A percentile compares a stretch with the other conserved stretches of the same genome.
Evolutionary conservation across 2,797 vertebrate species (phyloP).

Genomic region (Xyrichtys novacula): DNA sequence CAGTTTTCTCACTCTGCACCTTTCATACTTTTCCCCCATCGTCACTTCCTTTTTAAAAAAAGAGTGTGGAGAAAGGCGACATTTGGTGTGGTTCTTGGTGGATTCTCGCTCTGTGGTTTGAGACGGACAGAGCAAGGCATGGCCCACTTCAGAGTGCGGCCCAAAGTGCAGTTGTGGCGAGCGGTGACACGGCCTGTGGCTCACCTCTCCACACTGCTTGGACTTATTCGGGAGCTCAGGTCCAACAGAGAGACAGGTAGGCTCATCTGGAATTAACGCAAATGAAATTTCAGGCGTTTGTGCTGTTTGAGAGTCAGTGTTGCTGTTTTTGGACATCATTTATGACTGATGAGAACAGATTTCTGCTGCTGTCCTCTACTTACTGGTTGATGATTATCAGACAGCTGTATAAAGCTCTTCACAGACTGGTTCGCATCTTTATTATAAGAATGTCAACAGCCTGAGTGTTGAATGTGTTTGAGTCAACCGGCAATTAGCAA

Average conservation of each 20-base stretch:
- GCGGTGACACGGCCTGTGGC: conserved; percentile 47
- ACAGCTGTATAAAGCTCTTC: no score
- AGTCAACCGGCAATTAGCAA: no score
- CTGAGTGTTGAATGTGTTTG: no score
- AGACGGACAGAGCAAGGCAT: conserved; percentile 33
- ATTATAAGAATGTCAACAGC: no score
- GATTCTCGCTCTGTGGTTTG: conserved; percentile 4
- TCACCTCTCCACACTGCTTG: conserved; percentile 53
- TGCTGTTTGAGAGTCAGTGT: background rate
- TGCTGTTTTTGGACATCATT: background rate
- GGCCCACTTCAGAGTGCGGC: conserved; percentile 36
- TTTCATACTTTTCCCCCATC: conserved; percentile 26
- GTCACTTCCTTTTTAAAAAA: conserved; percentile 28
- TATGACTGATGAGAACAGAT: no score
- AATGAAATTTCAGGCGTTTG: background rate
- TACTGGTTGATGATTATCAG: no score
- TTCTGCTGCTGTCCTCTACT: no score
- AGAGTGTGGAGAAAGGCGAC: conserved; percentile 1
- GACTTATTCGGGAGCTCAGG: conserved; percentile 15
- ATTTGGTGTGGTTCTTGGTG: conserved; percentile 13
- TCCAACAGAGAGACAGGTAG: conserved; percentile 63
- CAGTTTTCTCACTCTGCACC: conserved; percentile 9
- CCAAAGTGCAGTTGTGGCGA: conserved; percentile 57
- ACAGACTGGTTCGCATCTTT: no score
- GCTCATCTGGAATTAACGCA: conserved; percentile 4